phyloP scores from a whole-genome alignment of 2,888 invertebrate species.

The Alloscopus bannaensis region DNA sequence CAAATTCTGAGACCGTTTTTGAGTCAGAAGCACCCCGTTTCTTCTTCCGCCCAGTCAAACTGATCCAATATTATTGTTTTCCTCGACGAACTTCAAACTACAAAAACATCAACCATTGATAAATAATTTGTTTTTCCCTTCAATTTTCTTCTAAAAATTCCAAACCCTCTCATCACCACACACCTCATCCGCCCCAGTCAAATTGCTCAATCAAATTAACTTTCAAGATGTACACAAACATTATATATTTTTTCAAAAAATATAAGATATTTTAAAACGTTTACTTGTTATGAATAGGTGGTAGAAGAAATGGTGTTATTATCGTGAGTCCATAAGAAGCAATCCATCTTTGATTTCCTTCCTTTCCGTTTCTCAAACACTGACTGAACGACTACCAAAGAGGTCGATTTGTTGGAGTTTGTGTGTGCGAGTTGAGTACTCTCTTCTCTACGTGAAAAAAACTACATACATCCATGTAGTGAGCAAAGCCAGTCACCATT shows the following conservation, averaged over 20 bases:
- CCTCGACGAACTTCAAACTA: too few relatives aligned
- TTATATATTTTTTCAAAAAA: constrained; percentile 9
- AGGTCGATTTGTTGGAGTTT: constrained; percentile 21
- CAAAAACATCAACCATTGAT: too few relatives aligned
- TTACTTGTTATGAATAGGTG: constrained; percentile 14
- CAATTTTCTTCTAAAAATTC: not conserved
- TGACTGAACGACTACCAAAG: constrained; percentile 26
- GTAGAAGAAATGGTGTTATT: constrained; percentile 11
- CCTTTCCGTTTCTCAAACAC: constrained; percentile 55
- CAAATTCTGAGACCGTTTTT: too few relatives aligned
- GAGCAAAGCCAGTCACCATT: too few relatives aligned
- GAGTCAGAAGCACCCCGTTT: too few relatives aligned
- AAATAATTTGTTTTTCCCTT: not conserved
- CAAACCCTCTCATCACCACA: not conserved
- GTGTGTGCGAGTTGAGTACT: too few relatives aligned
- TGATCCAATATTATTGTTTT: too few relatives aligned
- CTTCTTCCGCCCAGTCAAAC: too few relatives aligned
- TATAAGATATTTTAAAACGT: not conserved
- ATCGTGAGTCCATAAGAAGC: constrained; percentile 48
- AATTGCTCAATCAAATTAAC: not conserved
- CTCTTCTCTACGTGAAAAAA: too few relatives aligned
- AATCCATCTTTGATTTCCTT: constrained; percentile 62
- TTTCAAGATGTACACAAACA: constrained; percentile 12
- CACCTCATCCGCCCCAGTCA: not conserved
- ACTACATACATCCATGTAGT: too few relatives aligned